Evolutionary conservation across 1,140 invertebrate species (phyloP), one percentile per base, ranked within the genome.

Genomic region (Drosophila kanapiae): DNA sequence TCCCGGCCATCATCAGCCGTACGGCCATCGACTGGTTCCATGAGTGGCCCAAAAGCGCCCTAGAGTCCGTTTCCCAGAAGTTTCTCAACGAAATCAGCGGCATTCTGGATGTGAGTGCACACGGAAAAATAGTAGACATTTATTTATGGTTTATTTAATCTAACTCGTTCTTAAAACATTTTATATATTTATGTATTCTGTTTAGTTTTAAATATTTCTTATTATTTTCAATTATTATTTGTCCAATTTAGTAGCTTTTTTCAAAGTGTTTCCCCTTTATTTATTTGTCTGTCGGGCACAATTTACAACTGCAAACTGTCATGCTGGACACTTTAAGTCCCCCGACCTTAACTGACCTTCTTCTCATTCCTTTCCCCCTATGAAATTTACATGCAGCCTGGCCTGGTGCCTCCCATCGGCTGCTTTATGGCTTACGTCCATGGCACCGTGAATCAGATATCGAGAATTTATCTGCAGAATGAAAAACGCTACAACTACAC

Each of bases 1-100:
- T 99, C 93, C 98, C 98, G 13, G 98, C 98, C 4, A 94, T 99
- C 29, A 96, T 98, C 16, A 99, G 98, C 93, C 98, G 97, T 79
- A 98, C 98, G 0, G 95, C 96, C 16, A 98, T 99, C 60, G 96
- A 99, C 93, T 99, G 98, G 98, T 99, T 99, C 92, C 97, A 99
- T 92, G 97, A 98, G 94, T 99, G 98, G 98, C 98, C 98, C 1
- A 95, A 96, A 91, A 96, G 98, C 82, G 98, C 98, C 11, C 93
- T 99, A 61, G 95, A 97, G 83, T 98, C 97, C 47, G 98, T 99
- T 1, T 98, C 97, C 43, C 94, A 95, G 65, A 95, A 96, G 80
- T 99, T 99, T 93, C 94, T 99, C 38, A 93, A 94, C 45, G 96
- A 98, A 93, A 95, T 97, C 31, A 94, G 75, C 33, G 94, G 96